These are phyloP conservation scores for Drosophila prolongata DNA, from an alignment of 2,888 invertebrate genomes.

Conservation along the genomic window DNA sequence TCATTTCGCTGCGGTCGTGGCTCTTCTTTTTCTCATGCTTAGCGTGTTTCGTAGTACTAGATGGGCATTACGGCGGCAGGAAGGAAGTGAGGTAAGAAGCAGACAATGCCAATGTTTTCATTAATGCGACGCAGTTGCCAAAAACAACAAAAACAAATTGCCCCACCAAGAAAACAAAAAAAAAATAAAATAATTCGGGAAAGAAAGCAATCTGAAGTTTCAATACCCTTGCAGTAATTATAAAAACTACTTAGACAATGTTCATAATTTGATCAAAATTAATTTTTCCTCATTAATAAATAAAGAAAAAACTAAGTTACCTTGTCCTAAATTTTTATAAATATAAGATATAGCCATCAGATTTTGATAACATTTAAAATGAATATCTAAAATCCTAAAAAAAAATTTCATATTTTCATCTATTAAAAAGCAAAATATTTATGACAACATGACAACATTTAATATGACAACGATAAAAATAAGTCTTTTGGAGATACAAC, in stretches of 20 bases:
- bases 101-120: slow-evolving; percentile 79
- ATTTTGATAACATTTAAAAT: too few relatives aligned
- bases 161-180: slow-evolving; percentile 19
- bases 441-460: too few relatives aligned
- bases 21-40: slow-evolving; percentile 45
- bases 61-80: slow-evolving; percentile 55
- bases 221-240: neutral
- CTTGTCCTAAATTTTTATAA: too few relatives aligned
- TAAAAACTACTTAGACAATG: neutral
- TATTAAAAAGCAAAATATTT: too few relatives aligned
- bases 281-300: too few relatives aligned
- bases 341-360: too few relatives aligned
- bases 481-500: too few relatives aligned
- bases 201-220: neutral
- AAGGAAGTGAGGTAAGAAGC: slow-evolving; percentile 75
- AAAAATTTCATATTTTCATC: too few relatives aligned
- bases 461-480: too few relatives aligned
- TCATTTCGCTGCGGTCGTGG: slow-evolving; percentile 52
- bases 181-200: neutral
- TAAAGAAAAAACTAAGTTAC: too few relatives aligned
- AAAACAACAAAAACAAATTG: slow-evolving; percentile 57
- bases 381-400: too few relatives aligned
- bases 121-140: slow-evolving; percentile 77
- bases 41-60: slow-evolving; percentile 33
- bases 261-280: too few relatives aligned